A percentile compares a stretch with the other conserved stretches of the same genome.
These are phyloP conservation scores for Sarcophaga variegata DNA, from an alignment of 2,888 invertebrate species.

Conservation along the genomic window DNA sequence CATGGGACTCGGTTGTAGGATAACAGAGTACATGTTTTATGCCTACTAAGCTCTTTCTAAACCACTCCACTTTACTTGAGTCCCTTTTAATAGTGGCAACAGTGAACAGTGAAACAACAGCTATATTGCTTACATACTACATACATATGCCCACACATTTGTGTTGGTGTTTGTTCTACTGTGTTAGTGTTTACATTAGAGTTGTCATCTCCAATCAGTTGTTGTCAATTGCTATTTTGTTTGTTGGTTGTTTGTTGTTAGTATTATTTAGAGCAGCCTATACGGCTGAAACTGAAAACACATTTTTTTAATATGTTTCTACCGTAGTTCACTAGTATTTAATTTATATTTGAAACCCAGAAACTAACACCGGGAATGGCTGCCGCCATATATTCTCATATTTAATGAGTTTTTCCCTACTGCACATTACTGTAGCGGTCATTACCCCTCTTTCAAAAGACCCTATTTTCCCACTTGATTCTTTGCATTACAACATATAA, in stretches of 20 bases:
- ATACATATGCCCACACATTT: no score
- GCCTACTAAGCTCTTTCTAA: conserved; percentile 64
- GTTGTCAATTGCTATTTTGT: conserved; percentile 40
- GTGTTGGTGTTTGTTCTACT: neutral
- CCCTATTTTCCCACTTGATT: neutral
- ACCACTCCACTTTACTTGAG: conserved; percentile 54
- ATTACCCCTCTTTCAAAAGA: neutral
- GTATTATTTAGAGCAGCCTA: neutral
- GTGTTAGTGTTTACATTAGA: conserved; percentile 25
- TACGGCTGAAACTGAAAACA: neutral
- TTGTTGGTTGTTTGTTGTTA: neutral
- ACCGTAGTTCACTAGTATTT: conserved; percentile 2
- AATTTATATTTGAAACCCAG: conserved; percentile 30
- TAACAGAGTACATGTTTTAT: conserved; percentile 52
- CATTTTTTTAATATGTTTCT: neutral
- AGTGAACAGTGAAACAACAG: conserved; percentile 5
- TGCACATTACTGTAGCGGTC: conserved; percentile 16
- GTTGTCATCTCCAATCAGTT: conserved; percentile 41
- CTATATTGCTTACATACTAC: no score
- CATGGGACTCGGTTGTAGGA: neutral
- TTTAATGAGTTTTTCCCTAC: conserved; percentile 24
- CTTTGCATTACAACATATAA: neutral
- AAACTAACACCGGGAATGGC: conserved; percentile 11
- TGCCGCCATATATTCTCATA: conserved; percentile 20
- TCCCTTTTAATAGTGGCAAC: conserved; percentile 40